phyloP scores from a whole-genome alignment of 2,888 invertebrate species.

The Trilocha varians region DNA sequence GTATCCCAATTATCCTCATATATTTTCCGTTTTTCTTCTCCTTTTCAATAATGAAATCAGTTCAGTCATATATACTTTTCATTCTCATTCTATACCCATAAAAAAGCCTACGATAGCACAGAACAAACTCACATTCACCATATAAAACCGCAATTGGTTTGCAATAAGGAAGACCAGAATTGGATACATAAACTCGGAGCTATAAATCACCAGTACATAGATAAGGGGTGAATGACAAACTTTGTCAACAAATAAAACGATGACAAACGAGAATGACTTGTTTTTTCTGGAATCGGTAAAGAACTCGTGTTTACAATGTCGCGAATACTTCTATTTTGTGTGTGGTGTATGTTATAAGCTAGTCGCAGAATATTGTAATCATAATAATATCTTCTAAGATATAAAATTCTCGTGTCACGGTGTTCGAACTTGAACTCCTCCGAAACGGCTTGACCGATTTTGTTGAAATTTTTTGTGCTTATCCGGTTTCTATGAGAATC shows the following conservation, averaged over 20 bases:
- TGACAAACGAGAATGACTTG: conserved; percentile 45
- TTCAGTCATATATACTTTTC: too few relatives aligned
- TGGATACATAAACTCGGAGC: not conserved
- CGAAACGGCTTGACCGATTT: too few relatives aligned
- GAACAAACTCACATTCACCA: conserved; percentile 2
- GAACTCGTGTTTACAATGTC: conserved; percentile 52
- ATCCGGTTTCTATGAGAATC: too few relatives aligned
- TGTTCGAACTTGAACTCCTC: too few relatives aligned
- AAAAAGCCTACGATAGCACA: too few relatives aligned
- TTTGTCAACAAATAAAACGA: conserved; percentile 37
- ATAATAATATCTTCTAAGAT: too few relatives aligned
- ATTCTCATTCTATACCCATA: too few relatives aligned
- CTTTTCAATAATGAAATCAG: too few relatives aligned
- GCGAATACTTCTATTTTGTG: conserved; percentile 31
- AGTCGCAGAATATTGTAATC: not conserved
- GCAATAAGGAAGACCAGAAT: not conserved
- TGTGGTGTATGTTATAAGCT: conserved; percentile 16
- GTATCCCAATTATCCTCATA: too few relatives aligned
- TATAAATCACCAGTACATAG: not conserved
- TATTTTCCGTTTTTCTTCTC: too few relatives aligned
- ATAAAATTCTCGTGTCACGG: too few relatives aligned
- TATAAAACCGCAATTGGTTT: conserved; percentile 6
- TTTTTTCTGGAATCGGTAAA: conserved; percentile 42
- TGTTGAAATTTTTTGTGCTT: too few relatives aligned
- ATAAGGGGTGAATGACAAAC: conserved; percentile 14